phyloP scores from a whole-genome alignment of 2,888 invertebrate genomes.

The Alsophila aescularia region DNA sequence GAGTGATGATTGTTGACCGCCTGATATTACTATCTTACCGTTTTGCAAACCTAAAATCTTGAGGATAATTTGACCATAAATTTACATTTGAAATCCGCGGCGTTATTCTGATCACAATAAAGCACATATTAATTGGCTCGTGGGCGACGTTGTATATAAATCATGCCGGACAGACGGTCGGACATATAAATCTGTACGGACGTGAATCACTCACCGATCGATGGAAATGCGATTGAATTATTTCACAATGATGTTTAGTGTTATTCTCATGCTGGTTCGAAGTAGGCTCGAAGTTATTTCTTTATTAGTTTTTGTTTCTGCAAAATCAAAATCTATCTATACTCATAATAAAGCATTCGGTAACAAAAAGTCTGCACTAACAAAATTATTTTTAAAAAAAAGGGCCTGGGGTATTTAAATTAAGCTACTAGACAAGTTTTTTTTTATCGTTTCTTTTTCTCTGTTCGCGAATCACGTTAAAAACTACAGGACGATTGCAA shows the following conservation, averaged over 20 bases:
- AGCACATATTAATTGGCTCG: conserved; percentile 31
- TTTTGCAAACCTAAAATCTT: conserved; percentile 8
- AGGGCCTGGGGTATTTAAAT: no score
- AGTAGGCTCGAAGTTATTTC: not conserved
- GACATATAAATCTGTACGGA: conserved; percentile 67
- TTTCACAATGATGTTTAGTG: conserved; percentile 24
- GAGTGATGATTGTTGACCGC: not conserved
- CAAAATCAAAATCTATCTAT: not conserved
- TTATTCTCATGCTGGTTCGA: conserved; percentile 24
- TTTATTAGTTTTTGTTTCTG: not conserved
- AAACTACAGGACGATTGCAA: no score
- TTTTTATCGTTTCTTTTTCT: no score
- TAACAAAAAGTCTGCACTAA: no score
- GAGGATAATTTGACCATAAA: conserved; percentile 32
- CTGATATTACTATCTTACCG: not conserved
- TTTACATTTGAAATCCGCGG: conserved; percentile 30
- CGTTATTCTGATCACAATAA: conserved; percentile 33
- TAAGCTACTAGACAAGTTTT: no score
- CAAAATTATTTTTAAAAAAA: no score
- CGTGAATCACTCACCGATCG: conserved; percentile 62
- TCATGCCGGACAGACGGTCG: conserved; percentile 51
- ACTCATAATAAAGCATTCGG: no score
- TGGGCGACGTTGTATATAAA: conserved; percentile 58
- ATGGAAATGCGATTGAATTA: conserved; percentile 39
- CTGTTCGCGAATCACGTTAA: no score